Evolutionary conservation across 2,888 invertebrate species (phyloP), one percentile per base, ranked within the genome.

Genomic region (Biston betularia): DNA sequence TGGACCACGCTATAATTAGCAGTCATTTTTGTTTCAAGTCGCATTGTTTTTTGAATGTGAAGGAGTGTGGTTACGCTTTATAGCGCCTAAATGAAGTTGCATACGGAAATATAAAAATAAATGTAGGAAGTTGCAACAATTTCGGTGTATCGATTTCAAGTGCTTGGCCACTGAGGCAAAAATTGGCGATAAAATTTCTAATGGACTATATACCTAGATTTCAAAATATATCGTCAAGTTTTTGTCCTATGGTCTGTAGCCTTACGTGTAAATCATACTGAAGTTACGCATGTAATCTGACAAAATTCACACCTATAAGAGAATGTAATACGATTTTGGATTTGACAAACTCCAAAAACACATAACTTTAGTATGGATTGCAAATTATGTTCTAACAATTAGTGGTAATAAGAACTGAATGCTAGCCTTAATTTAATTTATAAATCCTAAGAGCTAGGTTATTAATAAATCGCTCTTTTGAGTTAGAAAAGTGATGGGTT

Each of bases 341-440:
- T 54, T 58, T 48, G n/a, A 61, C 34, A 58, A 67, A 55, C 44
- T 57, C 68, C 49, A 38, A 45, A 56, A 68, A 11, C 58, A 11
- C 58, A 24, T 68, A 69, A 74, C 70, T 74, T 73, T 72, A 78
- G 75, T 73, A 76, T 76, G 78, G 74, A 73, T 74, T 72, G 77
- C 77, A 77, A n/a, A 77, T 80, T 76, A 77, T 78, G 81, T 83
- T 87, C 81, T 87, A 86, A 88, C 85, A 82, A 85, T 79, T 67
- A 70, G 68, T 71, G 86, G 85, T 89, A 87, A 89, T 92, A 90
- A 89, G 92, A 93, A 93, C 92, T 93, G 92, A 92, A 87, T 86
- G 90, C 89, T 93, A 92, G 92, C 91, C 91, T 92, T 93, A 90
- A 91, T 90, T 90, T 91, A 87, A 92, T 92, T 93, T 91, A 92